These are phyloP conservation scores for Lagenorhynchus albirostris DNA, from an alignment of 2,113 vertebrate genomes.

Conservation along the genomic window DNA sequence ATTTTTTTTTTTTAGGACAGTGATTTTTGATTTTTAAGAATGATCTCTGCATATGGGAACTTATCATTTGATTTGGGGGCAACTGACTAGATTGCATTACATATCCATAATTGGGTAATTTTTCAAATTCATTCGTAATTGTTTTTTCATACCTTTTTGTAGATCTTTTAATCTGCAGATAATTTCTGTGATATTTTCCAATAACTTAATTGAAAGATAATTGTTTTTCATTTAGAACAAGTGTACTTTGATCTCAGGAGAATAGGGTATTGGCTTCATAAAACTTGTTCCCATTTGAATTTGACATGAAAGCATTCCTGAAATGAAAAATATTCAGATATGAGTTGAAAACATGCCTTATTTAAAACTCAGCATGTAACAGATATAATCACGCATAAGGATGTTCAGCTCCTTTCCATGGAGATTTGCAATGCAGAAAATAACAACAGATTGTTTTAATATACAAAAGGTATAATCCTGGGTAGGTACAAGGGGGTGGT, in stretches of 20 bases:
- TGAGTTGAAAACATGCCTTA: background rate
- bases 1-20: background rate
- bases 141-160: constrained; percentile 12
- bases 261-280: constrained; percentile 17
- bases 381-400: background rate
- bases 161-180: constrained; percentile 46
- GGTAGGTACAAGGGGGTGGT: background rate
- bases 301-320: background rate
- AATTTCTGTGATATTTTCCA: constrained; percentile 55
- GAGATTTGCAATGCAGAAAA: background rate
- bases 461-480: background rate
- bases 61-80: background rate
- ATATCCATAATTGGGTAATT: constrained; percentile 36
- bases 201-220: constrained; percentile 58
- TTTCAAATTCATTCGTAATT: constrained; percentile 43
- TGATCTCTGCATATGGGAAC: background rate
- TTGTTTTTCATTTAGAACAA: constrained; percentile 45
- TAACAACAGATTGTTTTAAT: background rate
- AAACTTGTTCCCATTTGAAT: constrained; percentile 41
- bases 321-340: constrained; percentile 24
- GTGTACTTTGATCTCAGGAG: constrained; percentile 46
- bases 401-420: background rate
- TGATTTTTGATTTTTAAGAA: background rate
- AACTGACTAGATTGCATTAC: background rate
- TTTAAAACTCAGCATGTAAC: constrained; percentile 26